Percentiles rank a stretch among this genome's conserved stretches.
These are phyloP conservation scores for Stomorhina lunata DNA, from an alignment of 2,888 invertebrate genomes.

Conservation along the genomic window DNA sequence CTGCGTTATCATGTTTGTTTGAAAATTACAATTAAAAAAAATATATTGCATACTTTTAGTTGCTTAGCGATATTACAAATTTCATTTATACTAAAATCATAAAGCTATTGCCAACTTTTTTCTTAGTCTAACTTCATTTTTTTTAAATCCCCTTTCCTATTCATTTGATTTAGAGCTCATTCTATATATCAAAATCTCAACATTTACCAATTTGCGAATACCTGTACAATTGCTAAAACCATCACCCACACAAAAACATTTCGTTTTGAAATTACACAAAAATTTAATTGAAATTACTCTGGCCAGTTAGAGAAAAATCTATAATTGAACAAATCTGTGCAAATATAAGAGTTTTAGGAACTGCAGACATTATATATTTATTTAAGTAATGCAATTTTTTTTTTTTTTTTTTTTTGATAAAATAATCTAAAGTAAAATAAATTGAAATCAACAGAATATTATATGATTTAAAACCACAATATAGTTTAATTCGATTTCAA, in stretches of 20 bases:
- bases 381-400: no score
- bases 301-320: slow-evolving; percentile 22
- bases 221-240: neutral
- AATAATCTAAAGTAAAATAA: no score
- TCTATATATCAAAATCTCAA: neutral
- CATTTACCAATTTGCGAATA: neutral
- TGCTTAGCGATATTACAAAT: no score
- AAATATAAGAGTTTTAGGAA: neutral
- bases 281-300: slow-evolving; percentile 18
- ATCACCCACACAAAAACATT: neutral
- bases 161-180: neutral
- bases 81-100: no score
- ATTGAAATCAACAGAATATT: slow-evolving; percentile 4
- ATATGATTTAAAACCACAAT: neutral
- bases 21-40: no score
- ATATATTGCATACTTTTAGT: no score
- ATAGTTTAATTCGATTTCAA: neutral
- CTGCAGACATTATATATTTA: no score
- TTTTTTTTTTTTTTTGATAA: no score
- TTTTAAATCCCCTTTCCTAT: neutral
- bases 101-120: no score
- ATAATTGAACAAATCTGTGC: slow-evolving; percentile 11
- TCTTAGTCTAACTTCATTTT: no score
- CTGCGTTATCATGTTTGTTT: no score
- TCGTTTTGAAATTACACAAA: neutral